These are phyloP conservation scores for Otocyon megalotis DNA, from an alignment of 2,113 vertebrate species.

Conservation along the genomic window DNA sequence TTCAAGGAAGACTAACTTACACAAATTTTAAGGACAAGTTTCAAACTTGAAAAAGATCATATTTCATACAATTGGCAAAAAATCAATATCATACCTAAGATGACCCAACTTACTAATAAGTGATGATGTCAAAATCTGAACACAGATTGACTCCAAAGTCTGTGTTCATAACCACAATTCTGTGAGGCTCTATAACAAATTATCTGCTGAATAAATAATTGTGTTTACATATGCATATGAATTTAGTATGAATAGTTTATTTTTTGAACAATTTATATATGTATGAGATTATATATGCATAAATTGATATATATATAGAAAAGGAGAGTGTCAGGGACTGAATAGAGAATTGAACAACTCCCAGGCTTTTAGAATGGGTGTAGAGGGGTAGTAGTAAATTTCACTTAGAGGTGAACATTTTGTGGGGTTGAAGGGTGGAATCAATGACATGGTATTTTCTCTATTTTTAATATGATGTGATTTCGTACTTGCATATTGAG, in stretches of 20 bases:
- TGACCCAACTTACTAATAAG: neutral
- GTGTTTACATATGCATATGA: neutral
- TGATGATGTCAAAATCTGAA: neutral
- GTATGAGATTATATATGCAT: neutral
- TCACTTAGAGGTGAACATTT: neutral
- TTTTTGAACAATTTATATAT: neutral
- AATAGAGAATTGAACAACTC: neutral
- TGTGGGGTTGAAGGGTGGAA: neutral
- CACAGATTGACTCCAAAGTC: neutral
- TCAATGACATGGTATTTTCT: neutral
- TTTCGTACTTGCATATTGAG: neutral
- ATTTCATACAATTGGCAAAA: neutral
- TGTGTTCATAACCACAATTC: neutral
- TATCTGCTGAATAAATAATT: neutral
- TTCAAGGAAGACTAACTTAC: neutral
- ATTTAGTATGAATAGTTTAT: neutral
- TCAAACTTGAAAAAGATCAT: neutral
- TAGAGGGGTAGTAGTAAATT: neutral
- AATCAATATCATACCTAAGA: neutral
- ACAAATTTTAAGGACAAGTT: neutral
- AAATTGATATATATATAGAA: neutral
- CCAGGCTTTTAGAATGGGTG: neutral
- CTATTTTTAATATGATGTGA: neutral
- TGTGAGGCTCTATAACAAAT: neutral
- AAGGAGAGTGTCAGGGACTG: neutral